phyloP scores from a whole-genome alignment of 2,113 vertebrate species.

The Anseranas semipalmata region DNA sequence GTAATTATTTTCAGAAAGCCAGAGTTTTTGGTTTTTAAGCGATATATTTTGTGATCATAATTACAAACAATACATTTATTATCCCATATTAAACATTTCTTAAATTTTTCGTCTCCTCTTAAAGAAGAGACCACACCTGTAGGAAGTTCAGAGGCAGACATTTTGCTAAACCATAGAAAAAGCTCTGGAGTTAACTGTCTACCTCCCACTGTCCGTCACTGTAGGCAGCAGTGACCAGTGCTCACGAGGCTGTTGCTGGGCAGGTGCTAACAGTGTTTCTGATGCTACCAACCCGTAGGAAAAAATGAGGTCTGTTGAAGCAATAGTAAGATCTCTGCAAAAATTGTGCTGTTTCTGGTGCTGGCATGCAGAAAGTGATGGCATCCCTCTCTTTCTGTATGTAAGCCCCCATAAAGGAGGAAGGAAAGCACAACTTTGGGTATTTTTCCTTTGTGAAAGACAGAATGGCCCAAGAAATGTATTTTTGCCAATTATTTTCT shows the following conservation, averaged over 20 bases:
- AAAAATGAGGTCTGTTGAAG: background rate
- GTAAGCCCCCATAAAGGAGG: too few species aligned
- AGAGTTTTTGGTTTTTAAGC: background rate
- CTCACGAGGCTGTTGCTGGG: too few species aligned
- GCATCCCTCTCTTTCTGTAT: too few species aligned
- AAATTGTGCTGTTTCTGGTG: too few species aligned
- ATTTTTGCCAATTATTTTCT: background rate
- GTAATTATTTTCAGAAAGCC: background rate
- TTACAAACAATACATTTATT: background rate
- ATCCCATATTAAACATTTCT: background rate
- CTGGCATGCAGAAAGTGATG: too few species aligned
- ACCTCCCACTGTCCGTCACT: background rate
- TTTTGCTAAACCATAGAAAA: background rate
- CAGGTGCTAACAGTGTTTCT: background rate
- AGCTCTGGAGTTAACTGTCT: background rate
- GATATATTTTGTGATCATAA: background rate
- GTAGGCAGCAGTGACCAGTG: too few species aligned
- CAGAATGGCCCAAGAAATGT: background rate
- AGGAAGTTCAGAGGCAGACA: background rate
- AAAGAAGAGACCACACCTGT: background rate
- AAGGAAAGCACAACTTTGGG: too few species aligned
- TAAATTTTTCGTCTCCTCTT: background rate
- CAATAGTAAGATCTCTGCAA: background rate
- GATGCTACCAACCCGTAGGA: too few species aligned
- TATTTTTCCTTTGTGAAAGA: background rate